phyloP scores from a whole-genome alignment of 2,797 vertebrate genomes.

The Poeciliopsis infans region DNA sequence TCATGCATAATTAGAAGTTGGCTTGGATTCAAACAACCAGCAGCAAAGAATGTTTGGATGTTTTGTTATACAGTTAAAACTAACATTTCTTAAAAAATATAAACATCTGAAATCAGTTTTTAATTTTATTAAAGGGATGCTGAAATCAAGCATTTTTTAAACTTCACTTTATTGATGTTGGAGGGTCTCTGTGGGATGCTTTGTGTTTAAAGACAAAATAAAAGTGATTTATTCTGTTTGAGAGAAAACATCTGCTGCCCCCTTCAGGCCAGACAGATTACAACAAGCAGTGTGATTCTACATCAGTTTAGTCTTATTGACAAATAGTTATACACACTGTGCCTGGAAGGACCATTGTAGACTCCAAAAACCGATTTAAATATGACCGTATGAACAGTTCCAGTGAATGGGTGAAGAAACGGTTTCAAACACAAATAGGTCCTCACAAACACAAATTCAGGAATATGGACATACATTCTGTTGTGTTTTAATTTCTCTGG shows the following conservation, averaged over 20 bases:
- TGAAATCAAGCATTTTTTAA: background rate
- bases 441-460: constrained; percentile 1
- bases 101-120: background rate
- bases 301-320: constrained; percentile 5
- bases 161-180: constrained; percentile 1
- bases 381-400: background rate
- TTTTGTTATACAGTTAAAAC: background rate
- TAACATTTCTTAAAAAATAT: background rate
- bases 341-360: constrained; percentile 11
- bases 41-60: background rate
- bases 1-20: background rate
- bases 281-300: constrained; percentile 8
- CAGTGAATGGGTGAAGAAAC: background rate
- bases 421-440: background rate
- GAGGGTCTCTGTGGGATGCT: background rate
- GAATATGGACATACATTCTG: background rate
- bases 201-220: background rate
- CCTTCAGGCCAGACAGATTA: constrained; percentile 23
- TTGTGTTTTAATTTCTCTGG: background rate
- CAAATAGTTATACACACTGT: constrained; percentile 5
- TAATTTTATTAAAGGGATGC: constrained; percentile 1
- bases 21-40: background rate
- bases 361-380: background rate
- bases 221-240: background rate
- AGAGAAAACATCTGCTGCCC: constrained; percentile 17